phyloP scores from a whole-genome alignment of 2,113 vertebrate genomes.

The Lampris megalopsis region DNA sequence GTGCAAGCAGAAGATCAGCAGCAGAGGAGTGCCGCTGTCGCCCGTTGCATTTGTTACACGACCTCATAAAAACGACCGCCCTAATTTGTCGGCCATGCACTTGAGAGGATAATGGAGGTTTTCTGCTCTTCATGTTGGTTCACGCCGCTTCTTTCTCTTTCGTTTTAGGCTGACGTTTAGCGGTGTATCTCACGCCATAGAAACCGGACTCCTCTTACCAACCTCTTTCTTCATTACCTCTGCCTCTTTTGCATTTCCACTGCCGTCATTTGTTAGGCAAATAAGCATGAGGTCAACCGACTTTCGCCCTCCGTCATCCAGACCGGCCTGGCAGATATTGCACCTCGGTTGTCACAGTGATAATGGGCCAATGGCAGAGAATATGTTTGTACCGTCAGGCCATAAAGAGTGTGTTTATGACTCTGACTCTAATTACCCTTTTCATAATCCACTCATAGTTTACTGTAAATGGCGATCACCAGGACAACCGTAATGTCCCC shows the following conservation, averaged over 20 bases:
- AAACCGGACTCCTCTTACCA: slow-evolving; percentile 7
- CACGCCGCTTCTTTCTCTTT: too few relatives aligned
- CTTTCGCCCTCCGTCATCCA: slow-evolving; percentile 37
- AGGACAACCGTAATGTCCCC: not conserved
- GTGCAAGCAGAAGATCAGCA: too few relatives aligned
- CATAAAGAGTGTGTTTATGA: not conserved
- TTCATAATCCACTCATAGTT: too few relatives aligned
- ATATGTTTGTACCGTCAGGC: not conserved
- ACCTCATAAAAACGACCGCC: too few relatives aligned
- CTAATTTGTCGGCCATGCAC: too few relatives aligned
- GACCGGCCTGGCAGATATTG: not conserved
- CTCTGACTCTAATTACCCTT: too few relatives aligned
- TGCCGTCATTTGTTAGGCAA: slow-evolving; percentile 74
- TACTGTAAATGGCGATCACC: not conserved
- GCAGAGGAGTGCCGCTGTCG: too few relatives aligned
- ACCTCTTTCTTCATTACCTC: slow-evolving; percentile 28
- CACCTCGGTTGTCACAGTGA: slow-evolving; percentile 4
- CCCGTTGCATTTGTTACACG: too few relatives aligned
- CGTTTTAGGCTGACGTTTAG: not conserved
- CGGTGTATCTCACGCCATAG: slow-evolving; percentile 19
- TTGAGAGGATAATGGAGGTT: too few relatives aligned
- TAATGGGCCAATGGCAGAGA: not conserved
- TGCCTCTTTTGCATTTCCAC: slow-evolving; percentile 68
- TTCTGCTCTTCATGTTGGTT: too few relatives aligned
- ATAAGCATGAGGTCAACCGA: slow-evolving; percentile 55